A percentile compares a stretch with the other conserved stretches of the same genome.
Conservation (phyloP, 2,113 vertebrate species). For the Parus major region DNA sequence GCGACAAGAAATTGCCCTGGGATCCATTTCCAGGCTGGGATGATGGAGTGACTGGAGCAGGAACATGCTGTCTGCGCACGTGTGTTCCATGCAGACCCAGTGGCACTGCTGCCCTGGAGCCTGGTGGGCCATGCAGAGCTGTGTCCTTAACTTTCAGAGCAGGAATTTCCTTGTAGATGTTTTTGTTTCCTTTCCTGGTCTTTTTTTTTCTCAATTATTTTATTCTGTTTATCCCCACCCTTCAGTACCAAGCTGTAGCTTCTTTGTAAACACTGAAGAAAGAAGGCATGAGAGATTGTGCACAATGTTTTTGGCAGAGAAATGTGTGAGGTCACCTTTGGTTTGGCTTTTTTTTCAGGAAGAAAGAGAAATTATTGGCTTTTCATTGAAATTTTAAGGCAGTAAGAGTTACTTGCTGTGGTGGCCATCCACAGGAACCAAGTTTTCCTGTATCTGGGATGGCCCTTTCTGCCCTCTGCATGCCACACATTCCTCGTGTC, state of each 20-base stretch:
- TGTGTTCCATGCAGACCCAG: neutral
- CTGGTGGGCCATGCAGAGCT: neutral
- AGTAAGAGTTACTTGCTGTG: neutral
- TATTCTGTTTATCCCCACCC: neutral
- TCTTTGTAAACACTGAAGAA: neutral
- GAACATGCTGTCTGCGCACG: rapidly evolving
- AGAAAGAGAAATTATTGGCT: neutral
- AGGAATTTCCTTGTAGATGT: neutral
- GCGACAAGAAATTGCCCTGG: rapidly evolving
- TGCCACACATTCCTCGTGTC: neutral
- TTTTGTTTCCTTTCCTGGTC: neutral
- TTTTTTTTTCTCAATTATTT: neutral
- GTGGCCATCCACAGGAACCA: neutral
- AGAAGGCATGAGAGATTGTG: neutral
- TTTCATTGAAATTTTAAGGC: neutral
- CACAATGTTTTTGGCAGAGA: neutral
- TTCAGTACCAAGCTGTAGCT: neutral
- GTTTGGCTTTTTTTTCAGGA: neutral
- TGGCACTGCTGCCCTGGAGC: neutral
- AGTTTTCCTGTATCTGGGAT: neutral
- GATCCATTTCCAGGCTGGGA: neutral
- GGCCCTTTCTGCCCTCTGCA: constrained; percentile 13
- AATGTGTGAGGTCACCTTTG: neutral
- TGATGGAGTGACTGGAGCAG: neutral
- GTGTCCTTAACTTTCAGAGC: neutral